Base-by-base conservation (phyloP, 2,888 invertebrate genomes). In the Teinopalpus imperialis region DNA sequence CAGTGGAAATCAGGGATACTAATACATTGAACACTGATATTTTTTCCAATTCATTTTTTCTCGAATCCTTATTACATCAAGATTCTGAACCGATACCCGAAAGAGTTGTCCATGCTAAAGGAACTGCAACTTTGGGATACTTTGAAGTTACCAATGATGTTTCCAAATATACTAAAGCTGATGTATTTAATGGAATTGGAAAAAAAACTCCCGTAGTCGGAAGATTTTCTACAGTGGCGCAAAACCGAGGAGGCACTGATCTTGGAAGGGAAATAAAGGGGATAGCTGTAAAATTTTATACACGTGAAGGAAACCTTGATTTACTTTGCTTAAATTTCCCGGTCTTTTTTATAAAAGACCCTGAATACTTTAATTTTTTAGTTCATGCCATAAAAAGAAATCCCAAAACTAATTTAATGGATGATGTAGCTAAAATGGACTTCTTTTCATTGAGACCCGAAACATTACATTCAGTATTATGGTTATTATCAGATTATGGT, bases 331-430 rank as follows among this genome's bases (percentile, higher is more conserved):
- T 94, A 61, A 95, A 96, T 70, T 94, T 94, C 0, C 97, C 97
- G 0, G 93, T 97, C 29, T 97, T 95, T 85, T 94, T 96, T 70
- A 92, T 96, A 63, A 91, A 94, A 48, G 97, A 98, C 77, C 95
- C 97, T 0, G 77, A 93, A 2, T 75, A 94, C 31, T 98, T 98
- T 77, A 93, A 94, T 6, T 93, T 92, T 58, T 95, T 98, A 66
- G 93, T 95, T 55, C 97, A 97, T 70, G 94, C 96, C 0, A 95
- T 97, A 66, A 98, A 96, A 79, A 90, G 97, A 59, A 98, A 98
- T 75, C 98, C 98, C 0, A 93, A 90, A 30, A 95, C 95, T 0
- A 93, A 94, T 62, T 80, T 96, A 9, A 94, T 94, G 76, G 97
- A 98, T 77, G 77, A 92, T 0, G 94, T 95, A 57, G 93, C 94